Conservation (phyloP, 37 sponge, comb jelly and placozoan species). For the Dysidea cf. avara region DNA sequence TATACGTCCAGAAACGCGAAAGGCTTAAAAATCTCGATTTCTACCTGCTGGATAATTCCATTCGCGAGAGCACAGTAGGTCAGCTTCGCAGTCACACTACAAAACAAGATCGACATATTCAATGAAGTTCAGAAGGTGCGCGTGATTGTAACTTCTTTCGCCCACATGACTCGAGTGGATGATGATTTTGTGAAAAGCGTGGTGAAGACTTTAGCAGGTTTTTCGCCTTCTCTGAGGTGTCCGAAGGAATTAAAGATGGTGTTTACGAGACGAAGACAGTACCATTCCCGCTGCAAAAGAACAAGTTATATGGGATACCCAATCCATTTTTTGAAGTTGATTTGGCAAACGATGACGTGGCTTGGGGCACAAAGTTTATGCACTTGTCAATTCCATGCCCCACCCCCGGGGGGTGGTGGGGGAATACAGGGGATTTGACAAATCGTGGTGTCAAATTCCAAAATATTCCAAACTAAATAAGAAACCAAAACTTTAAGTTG, state of each 20-base stretch:
- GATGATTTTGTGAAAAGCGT: too few relatives aligned
- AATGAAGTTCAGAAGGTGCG: slow-evolving; percentile 67
- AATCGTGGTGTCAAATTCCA: too few relatives aligned
- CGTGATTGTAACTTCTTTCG: slow-evolving; percentile 80
- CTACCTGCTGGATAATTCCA: slow-evolving; percentile 84
- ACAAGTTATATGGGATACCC: slow-evolving; percentile 56
- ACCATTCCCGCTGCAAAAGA: slow-evolving; percentile 61
- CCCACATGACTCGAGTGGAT: slow-evolving; percentile 60
- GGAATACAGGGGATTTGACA: too few relatives aligned
- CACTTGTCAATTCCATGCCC: too few relatives aligned
- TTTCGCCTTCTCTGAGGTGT: slow-evolving; percentile 73
- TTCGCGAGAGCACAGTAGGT: slow-evolving; percentile 92
- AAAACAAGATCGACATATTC: slow-evolving; percentile 73
- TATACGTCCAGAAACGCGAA: slow-evolving; percentile 57
- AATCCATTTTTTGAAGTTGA: slow-evolving; percentile 78
- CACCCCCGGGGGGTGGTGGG: too few relatives aligned
- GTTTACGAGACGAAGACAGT: slow-evolving; percentile 51
- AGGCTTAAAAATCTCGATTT: slow-evolving; percentile 65
- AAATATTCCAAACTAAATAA: too few relatives aligned
- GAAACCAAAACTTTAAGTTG: too few relatives aligned
- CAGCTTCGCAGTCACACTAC: too few relatives aligned
- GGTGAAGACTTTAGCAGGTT: slow-evolving; percentile 62
- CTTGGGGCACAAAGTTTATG: slow-evolving; percentile 66
- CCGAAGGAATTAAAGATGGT: slow-evolving; percentile 31
- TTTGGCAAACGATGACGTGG: slow-evolving; percentile 21